Evolutionary conservation across 2,113 vertebrate genomes (phyloP).

Genomic region (Chlorodrepanis virens): DNA sequence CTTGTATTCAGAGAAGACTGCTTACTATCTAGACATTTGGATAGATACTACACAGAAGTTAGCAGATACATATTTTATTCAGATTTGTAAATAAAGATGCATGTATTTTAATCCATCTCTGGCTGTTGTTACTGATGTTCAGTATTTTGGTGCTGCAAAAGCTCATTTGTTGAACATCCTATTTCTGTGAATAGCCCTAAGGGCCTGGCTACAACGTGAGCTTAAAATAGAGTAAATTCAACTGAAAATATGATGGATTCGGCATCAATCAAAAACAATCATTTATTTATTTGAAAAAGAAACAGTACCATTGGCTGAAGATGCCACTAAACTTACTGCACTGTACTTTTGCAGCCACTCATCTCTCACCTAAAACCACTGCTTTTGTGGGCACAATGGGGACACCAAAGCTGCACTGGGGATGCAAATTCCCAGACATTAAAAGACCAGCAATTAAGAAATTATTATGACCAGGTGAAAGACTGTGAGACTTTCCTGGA

Average conservation of each 20-base stretch:
- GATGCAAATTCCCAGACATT: neutral
- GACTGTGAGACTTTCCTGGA: neutral
- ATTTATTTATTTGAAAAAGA: neutral
- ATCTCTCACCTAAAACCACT: neutral
- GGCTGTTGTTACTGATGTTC: neutral
- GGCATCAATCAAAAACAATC: neutral
- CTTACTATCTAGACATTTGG: neutral
- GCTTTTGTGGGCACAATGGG: neutral
- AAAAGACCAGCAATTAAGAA: neutral
- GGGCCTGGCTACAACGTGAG: neutral
- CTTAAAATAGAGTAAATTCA: neutral
- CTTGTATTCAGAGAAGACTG: neutral
- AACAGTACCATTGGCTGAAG: accelerated
- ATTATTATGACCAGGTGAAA: neutral
- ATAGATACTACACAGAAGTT: neutral
- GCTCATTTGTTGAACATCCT: neutral
- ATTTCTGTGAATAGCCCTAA: neutral
- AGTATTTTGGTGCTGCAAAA: neutral
- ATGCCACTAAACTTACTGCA: neutral
- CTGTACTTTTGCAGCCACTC: neutral
- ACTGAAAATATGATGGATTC: neutral
- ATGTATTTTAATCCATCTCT: neutral
- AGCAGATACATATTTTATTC: neutral
- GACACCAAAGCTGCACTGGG: neutral
- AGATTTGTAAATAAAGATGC: neutral